These are phyloP conservation scores for Chymomyza costata DNA, from an alignment of 1,140 invertebrate genomes.

Conservation along the genomic window DNA sequence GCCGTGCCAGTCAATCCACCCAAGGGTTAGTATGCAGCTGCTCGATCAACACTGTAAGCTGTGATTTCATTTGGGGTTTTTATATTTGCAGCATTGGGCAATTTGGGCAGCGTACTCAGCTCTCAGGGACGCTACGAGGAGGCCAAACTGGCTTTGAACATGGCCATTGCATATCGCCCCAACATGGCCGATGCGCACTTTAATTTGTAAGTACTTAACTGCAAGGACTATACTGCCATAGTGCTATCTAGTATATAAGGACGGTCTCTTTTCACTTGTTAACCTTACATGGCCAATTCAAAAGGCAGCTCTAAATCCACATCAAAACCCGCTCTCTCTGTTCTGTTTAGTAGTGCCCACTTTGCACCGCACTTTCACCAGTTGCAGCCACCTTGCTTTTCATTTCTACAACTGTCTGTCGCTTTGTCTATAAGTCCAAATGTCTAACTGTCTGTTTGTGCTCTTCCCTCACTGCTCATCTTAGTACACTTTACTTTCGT, in stretches of 20 bases:
- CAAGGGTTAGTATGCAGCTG: constrained; percentile 85
- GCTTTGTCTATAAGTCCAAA: too few species aligned
- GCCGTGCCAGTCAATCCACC: constrained; percentile 95
- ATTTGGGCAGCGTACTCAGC: constrained; percentile 93
- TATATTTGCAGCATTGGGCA: constrained; percentile 86
- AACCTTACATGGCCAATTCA: too few species aligned
- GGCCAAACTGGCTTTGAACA: constrained; percentile 89
- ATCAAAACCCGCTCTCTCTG: too few species aligned
- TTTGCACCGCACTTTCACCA: not conserved
- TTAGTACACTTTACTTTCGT: not conserved
- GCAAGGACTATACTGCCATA: too few species aligned
- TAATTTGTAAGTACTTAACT: constrained; percentile 98
- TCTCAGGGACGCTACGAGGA: constrained; percentile 87
- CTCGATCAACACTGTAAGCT: not conserved
- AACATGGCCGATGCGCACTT: constrained; percentile 98
- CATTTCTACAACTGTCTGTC: not conserved
- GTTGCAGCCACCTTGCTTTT: not conserved
- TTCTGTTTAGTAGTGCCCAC: too few species aligned
- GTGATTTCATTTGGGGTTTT: not conserved
- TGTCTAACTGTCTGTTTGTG: not conserved
- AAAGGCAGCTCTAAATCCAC: too few species aligned
- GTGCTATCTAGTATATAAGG: too few species aligned
- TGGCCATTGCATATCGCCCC: constrained; percentile 88
- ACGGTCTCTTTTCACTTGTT: too few species aligned
- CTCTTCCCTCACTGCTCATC: not conserved